Evolutionary conservation across 2,888 invertebrate species (phyloP).

Genomic region (Synergus gifuensis): DNA sequence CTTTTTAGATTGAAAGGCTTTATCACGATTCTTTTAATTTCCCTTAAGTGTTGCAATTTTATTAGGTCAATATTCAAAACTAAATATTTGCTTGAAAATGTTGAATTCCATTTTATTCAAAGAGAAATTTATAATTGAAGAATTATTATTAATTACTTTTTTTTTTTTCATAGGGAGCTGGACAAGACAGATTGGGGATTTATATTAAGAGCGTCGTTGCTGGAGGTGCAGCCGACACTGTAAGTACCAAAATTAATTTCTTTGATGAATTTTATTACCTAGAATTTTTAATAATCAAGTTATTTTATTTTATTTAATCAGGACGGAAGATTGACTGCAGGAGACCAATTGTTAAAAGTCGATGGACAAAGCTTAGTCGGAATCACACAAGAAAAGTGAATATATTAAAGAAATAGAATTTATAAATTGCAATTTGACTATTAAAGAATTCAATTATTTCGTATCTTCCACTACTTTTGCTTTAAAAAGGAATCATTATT

Average conservation of each 20-base stretch:
- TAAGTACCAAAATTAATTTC: constrained; percentile 70
- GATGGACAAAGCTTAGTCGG: constrained; percentile 97
- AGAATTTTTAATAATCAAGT: neutral
- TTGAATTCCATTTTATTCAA: neutral
- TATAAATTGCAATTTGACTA: neutral
- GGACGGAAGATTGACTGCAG: constrained; percentile 97
- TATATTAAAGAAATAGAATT: constrained; percentile 34
- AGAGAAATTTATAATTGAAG: neutral
- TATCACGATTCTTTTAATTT: neutral
- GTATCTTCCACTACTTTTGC: neutral
- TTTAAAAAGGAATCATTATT: constrained; percentile 11
- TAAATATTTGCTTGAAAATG: too few species aligned
- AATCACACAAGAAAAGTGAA: constrained; percentile 84
- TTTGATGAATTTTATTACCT: neutral
- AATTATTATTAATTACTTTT: too few species aligned
- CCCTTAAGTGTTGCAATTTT: neutral
- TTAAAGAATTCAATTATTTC: neutral
- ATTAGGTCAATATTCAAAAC: neutral
- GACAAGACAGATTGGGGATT: constrained; percentile 93
- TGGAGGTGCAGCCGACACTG: constrained; percentile 92
- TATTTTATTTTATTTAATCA: constrained; percentile 65
- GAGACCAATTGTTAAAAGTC: constrained; percentile 97
- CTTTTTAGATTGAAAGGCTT: neutral
- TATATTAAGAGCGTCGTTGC: constrained; percentile 99
- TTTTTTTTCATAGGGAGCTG: constrained; percentile 81